A percentile compares a stretch with the other conserved stretches of the same genome.
Evolutionary conservation across 2,888 invertebrate species (phyloP).

Genomic region (Ichneumoninae sp.): DNA sequence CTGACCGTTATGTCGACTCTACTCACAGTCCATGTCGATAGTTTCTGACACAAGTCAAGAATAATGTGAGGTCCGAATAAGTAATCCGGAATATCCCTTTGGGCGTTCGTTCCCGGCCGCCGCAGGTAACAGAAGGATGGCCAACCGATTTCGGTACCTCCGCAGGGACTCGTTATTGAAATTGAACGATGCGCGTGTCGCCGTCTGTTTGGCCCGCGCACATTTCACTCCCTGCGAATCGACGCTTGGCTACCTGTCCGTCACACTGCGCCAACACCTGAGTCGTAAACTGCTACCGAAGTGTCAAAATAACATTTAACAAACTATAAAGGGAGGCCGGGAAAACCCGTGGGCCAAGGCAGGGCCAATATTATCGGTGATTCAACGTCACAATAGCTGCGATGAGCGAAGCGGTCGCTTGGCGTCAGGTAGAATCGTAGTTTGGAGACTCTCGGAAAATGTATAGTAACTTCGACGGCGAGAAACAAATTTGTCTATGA

Average conservation of each 20-base stretch:
- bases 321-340: conserved; percentile 27
- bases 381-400: conserved; percentile 35
- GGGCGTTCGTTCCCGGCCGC: neutral
- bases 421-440: conserved; percentile 20
- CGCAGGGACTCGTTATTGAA: neutral
- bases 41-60: conserved; percentile 12
- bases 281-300: conserved; percentile 50
- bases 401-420: conserved; percentile 6
- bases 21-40: neutral
- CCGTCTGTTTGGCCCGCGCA: conserved; percentile 6
- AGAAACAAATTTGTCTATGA: neutral
- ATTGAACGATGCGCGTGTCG: conserved; percentile 26
- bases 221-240: neutral
- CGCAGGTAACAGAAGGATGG: neutral
- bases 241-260: conserved; percentile 15
- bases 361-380: conserved; percentile 30
- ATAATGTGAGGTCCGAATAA: neutral
- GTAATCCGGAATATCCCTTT: neutral
- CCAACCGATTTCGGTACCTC: neutral
- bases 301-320: conserved; percentile 53
- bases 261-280: conserved; percentile 33
- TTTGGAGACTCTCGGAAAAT: neutral
- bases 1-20: conserved; percentile 21
- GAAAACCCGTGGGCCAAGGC: conserved; percentile 36
- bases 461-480: neutral